phyloP scores from a whole-genome alignment of 2,113 vertebrate genomes.

The Glaucidium brasilianum region DNA sequence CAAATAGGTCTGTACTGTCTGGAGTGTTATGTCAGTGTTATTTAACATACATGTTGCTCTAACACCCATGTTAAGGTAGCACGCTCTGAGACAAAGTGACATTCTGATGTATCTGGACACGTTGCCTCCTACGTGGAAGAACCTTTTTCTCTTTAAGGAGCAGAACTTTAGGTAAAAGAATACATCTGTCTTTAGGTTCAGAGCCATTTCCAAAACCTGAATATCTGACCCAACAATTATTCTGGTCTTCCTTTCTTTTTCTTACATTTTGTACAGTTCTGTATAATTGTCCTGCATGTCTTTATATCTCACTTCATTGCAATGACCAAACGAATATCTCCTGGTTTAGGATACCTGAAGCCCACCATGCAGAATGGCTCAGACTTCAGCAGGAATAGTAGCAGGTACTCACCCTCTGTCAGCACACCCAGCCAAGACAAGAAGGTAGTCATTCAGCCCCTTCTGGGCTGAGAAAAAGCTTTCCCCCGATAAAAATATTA shows the following conservation, averaged over 20 bases:
- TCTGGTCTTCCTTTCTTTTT: background rate
- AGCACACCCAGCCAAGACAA: accelerated
- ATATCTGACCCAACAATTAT: background rate
- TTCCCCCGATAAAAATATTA: background rate
- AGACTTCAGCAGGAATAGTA: background rate
- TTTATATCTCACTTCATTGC: background rate
- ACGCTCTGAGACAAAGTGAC: background rate
- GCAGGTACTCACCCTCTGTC: background rate
- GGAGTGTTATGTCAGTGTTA: background rate
- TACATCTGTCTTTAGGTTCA: background rate
- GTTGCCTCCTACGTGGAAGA: background rate
- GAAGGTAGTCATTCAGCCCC: background rate
- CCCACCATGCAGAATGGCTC: background rate
- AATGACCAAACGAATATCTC: background rate
- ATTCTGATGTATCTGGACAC: background rate
- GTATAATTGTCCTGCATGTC: background rate
- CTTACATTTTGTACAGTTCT: background rate
- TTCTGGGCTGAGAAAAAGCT: background rate
- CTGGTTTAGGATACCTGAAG: background rate
- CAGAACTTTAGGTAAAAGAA: background rate
- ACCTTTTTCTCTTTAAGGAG: background rate
- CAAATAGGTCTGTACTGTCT: background rate
- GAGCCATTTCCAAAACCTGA: background rate
- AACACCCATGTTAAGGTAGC: background rate
- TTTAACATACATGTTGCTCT: background rate